These are phyloP conservation scores for Druceiella hillmani DNA, from an alignment of 2,888 invertebrate species.

Conservation along the genomic window DNA sequence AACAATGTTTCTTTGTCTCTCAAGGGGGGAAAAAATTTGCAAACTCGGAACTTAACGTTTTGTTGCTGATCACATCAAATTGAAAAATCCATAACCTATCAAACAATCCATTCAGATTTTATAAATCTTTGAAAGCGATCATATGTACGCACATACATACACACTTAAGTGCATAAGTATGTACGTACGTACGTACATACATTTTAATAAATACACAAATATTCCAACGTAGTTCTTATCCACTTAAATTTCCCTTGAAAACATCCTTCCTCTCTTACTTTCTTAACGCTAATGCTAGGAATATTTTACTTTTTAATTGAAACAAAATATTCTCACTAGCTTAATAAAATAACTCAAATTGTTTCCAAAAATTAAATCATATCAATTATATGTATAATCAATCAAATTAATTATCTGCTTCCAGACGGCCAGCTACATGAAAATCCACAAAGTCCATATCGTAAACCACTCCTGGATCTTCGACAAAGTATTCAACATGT, in stretches of 20 bases:
- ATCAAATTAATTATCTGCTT: constrained; percentile 21
- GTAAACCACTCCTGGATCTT: constrained; percentile 79
- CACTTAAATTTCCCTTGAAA: no score
- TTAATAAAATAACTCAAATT: no score
- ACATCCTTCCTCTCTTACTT: no score
- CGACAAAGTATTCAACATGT: constrained; percentile 70
- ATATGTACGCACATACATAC: constrained; percentile 7
- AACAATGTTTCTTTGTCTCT: no score
- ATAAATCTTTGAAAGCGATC: constrained; percentile 4
- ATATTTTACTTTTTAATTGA: no score
- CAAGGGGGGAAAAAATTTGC: no score
- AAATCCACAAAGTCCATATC: constrained; percentile 69
- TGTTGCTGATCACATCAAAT: no score
- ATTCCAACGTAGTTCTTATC: constrained; percentile 6
- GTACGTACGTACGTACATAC: neutral
- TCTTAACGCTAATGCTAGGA: no score
- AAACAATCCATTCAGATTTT: no score
- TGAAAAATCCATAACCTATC: no score
- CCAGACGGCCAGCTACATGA: constrained; percentile 68
- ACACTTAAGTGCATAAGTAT: constrained; percentile 1
- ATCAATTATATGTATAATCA: neutral
- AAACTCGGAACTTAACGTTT: no score
- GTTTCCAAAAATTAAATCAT: constrained; percentile 1
- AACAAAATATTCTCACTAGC: no score
- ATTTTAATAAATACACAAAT: constrained; percentile 6